Evolutionary conservation across 2,888 invertebrate genomes (phyloP).

Genomic region (Chelonus formosanus): DNA sequence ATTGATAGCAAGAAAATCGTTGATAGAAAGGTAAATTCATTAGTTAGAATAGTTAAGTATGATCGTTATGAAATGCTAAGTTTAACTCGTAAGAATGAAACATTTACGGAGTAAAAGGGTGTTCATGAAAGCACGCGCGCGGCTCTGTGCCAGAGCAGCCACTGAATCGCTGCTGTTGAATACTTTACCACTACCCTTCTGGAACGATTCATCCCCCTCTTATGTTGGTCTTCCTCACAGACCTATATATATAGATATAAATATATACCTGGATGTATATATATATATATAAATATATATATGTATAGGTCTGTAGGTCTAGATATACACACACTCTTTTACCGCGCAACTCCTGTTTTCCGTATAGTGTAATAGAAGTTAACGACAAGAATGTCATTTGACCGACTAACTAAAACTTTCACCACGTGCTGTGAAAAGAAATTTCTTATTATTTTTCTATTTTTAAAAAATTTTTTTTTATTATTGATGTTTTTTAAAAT

Average conservation of each 20-base stretch:
- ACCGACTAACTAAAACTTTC: background rate
- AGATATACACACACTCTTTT: background rate
- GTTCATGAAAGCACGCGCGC: constrained; percentile 46
- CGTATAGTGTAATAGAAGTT: background rate
- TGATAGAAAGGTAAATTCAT: too few relatives aligned
- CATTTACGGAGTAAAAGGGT: constrained; percentile 4
- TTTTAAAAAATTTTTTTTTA: too few relatives aligned
- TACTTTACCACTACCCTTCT: constrained; percentile 48
- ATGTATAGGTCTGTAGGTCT: too few relatives aligned
- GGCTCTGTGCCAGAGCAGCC: constrained; percentile 59
- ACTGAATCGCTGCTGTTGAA: constrained; percentile 59
- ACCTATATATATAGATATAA: constrained; percentile 17
- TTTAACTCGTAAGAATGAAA: background rate
- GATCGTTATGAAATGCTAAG: too few relatives aligned
- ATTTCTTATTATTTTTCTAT: background rate
- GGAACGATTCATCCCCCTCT: constrained; percentile 43
- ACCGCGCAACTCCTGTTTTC: constrained; percentile 36
- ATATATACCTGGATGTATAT: constrained; percentile 18
- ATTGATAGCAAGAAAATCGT: too few relatives aligned
- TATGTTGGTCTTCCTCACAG: constrained; percentile 34
- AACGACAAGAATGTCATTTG: background rate
- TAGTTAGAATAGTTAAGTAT: too few relatives aligned
- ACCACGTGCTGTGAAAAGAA: background rate
- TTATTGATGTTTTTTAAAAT: too few relatives aligned
- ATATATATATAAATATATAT: too few relatives aligned